Evolutionary conservation across 2,797 vertebrate genomes (phyloP), one percentile per base, ranked within the genome.

Genomic region (Muraenolepis orangiensis): DNA sequence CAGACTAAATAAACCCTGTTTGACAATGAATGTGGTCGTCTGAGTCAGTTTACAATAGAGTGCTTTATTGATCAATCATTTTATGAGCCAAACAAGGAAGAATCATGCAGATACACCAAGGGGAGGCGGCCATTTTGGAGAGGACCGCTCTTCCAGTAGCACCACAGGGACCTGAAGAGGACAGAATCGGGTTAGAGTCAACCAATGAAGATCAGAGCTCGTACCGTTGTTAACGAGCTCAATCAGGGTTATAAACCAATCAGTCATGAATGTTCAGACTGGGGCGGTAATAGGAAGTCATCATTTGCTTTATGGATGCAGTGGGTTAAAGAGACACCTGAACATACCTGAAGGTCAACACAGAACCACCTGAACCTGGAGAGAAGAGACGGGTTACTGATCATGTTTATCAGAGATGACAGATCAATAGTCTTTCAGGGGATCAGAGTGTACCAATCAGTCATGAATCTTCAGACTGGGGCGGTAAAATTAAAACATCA

Each of bases 391-490:
- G 7, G n/a, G 46, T 23, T 57, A 20, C 1, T n/a, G 5, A 51
- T 57, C 46, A 57, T 14, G 6, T 20, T n/a, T n/a, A n/a, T n/a
- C 18, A 6, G 16, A 20, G 20, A n/a, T n/a, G n/a, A n/a, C n/a
- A 20, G 16, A 57, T 6, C 18, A 57, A 20, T 4, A 1, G 46
- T 7, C 13, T 57, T 57, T 20, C 4, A 16, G 46, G 14, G 20
- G 46, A 18, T 23, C 46, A 57, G 46, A 57, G 20, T 57, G 77
- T 81, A 92, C 90, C 91, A 90, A 83, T 92, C 91, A 93, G 91
- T 93, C 93, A 94, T 74, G 74, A 85, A 81, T 87, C 2, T 2
- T 93, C 92, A 93, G 91, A 92, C 92, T 93, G 91, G 92, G 91
- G 91, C 89, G 86, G 88, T 91, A 90, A 81, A 10, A 64, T n/a